These are phyloP conservation scores for Meriones unguiculatus DNA, from an alignment of 2,113 vertebrate genomes.

Conservation along the genomic window DNA sequence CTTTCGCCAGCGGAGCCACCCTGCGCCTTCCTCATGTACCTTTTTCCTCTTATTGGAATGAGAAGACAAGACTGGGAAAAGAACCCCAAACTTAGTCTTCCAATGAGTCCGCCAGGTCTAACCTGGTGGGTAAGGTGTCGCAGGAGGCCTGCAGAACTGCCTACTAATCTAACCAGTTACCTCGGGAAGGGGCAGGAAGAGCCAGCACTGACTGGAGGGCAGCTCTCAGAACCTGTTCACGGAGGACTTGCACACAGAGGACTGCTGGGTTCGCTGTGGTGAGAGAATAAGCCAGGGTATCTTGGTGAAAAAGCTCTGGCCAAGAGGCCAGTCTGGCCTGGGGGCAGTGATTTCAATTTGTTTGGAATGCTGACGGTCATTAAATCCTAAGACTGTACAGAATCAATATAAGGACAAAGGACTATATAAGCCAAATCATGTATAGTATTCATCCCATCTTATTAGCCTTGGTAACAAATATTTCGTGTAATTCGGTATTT, in stretches of 20 bases:
- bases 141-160: not conserved
- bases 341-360: not conserved
- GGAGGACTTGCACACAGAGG: not conserved
- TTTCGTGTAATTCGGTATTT: not conserved
- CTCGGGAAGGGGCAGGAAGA: not conserved
- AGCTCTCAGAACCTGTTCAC: not conserved
- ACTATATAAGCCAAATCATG: not conserved
- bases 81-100: not conserved
- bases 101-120: not conserved
- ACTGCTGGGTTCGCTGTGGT: not conserved
- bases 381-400: not conserved
- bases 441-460: not conserved
- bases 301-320: not conserved
- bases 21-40: too few relatives aligned
- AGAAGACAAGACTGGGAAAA: not conserved
- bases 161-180: not conserved
- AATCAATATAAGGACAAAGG: conserved; percentile 43
- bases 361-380: not conserved
- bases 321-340: not conserved
- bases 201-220: not conserved
- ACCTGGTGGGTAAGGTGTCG: not conserved
- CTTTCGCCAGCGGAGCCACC: too few relatives aligned
- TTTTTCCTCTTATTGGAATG: too few relatives aligned
- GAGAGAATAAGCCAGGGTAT: not conserved
- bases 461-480: conserved; percentile 4